Conservation (phyloP, 2,797 vertebrate species). For the Emydoidea blandingii region DNA sequence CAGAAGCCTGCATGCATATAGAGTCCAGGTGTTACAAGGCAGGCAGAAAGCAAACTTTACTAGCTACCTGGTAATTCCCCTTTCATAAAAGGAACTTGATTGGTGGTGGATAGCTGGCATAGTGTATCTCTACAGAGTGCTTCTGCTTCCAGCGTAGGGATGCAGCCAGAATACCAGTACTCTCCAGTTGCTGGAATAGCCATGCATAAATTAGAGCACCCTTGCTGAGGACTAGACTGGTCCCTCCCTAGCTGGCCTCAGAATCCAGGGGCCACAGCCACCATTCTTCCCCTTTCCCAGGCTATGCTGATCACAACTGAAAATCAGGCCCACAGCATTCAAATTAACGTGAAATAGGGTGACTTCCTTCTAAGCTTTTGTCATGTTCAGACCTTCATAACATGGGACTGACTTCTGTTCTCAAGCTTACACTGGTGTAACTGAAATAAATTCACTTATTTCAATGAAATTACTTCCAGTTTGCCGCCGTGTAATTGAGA, state of each 20-base stretch:
- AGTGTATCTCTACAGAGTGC: neutral
- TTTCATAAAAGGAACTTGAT: neutral
- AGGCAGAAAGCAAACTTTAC: neutral
- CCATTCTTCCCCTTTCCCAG: neutral
- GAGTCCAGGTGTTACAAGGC: neutral
- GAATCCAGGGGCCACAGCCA: neutral
- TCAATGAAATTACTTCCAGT: neutral
- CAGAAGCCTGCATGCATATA: neutral
- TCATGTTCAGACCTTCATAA: neutral
- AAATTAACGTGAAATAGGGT: neutral
- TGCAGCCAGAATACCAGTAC: neutral
- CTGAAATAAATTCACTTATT: neutral
- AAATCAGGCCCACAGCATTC: neutral
- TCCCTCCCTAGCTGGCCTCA: neutral
- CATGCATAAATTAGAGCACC: neutral
- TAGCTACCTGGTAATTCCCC: neutral
- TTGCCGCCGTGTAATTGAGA: neutral
- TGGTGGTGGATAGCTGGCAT: accelerated
- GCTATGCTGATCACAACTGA: neutral
- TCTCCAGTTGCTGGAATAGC: neutral
- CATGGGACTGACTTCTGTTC: neutral
- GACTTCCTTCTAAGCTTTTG: accelerated
- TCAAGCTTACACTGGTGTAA: neutral
- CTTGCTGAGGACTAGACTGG: neutral
- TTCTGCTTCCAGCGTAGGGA: neutral